Percentiles rank a stretch among this genome's conserved stretches.
phyloP scores from a whole-genome alignment of 2,113 vertebrate species.

The Chloropsis cyanopogon region DNA sequence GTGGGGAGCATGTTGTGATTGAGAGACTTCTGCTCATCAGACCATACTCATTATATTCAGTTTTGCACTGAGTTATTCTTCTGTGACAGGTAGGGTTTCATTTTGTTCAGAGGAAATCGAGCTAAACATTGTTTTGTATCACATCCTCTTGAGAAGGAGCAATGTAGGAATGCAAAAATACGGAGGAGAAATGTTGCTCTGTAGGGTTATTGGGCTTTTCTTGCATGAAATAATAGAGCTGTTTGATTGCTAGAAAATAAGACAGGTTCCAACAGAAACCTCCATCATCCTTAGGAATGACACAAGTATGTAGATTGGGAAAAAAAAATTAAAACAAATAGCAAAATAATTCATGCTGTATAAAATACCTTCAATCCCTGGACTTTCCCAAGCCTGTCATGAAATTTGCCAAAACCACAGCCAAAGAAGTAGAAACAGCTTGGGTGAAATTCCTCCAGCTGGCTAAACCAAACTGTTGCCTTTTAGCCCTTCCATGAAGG shows the following conservation, averaged over 20 bases:
- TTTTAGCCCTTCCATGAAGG: background rate
- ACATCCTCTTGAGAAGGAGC: slow-evolving; percentile 2
- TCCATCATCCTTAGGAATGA: background rate
- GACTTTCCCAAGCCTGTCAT: background rate
- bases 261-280: background rate
- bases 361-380: background rate
- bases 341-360: background rate
- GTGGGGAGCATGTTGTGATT: slow-evolving; percentile 32
- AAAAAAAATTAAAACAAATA: background rate
- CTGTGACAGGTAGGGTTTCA: slow-evolving; percentile 36
- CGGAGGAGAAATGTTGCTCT: background rate
- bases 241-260: background rate
- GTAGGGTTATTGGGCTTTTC: background rate
- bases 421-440: background rate
- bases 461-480: background rate
- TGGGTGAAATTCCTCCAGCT: background rate
- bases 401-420: background rate
- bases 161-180: background rate
- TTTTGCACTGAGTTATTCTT: slow-evolving; percentile 44
- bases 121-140: slow-evolving; percentile 12
- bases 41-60: slow-evolving; percentile 22
- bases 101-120: slow-evolving; percentile 46
- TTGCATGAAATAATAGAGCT: background rate
- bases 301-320: background rate
- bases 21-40: slow-evolving; percentile 38